Evolutionary conservation across 2,797 vertebrate species (phyloP), one percentile per base, ranked within the genome.

Genomic region (Sardinella longiceps): DNA sequence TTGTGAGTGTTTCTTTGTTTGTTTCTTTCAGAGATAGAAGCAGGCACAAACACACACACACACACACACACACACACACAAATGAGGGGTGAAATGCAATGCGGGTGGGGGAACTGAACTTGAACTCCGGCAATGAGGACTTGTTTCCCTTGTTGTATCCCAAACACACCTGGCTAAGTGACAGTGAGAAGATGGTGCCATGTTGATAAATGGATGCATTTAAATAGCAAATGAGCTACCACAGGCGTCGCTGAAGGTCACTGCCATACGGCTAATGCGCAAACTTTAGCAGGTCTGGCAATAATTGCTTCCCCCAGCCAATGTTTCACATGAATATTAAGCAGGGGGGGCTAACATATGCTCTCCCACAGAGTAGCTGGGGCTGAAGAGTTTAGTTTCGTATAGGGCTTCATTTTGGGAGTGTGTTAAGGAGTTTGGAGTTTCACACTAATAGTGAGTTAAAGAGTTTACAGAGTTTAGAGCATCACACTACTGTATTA

Each of bases 311-410:
- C 74, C 70, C 70, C 86, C 51, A 83, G 80, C 83, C 83, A 86
- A 89, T 80, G 81, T 85, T 90, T 82, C 80, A 77, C 80, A 90
- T 89, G 86, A 89, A 88, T 89, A 89, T 90, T 87, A 88, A 89
- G 33, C 28, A 5, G 66, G 66, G 66, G 66, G 63, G 25, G 23
- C 37, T 33, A 70, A 86, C 1, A 5, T 83, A 25, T 51, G 10
- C 81, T 51, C 33, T 83, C 12, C 45, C n/a, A 14, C 48, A 15
- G 48, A 58, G 56, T 7, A 43, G n/a, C n/a, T 48, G 48, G 46
- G 60, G 25, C 60, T 63, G 14, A 11, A 53, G 60, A 12, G n/a
- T 43, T 43, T 43, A 43, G 43, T 2, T 43, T 43, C n/a, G n/a
- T n/a, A n/a, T n/a, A n/a, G n/a, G 7, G 43, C 43, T 43, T 43